These are phyloP conservation scores for Coptodon rendalli DNA, from an alignment of 2,113 vertebrate genomes.

Conservation along the genomic window DNA sequence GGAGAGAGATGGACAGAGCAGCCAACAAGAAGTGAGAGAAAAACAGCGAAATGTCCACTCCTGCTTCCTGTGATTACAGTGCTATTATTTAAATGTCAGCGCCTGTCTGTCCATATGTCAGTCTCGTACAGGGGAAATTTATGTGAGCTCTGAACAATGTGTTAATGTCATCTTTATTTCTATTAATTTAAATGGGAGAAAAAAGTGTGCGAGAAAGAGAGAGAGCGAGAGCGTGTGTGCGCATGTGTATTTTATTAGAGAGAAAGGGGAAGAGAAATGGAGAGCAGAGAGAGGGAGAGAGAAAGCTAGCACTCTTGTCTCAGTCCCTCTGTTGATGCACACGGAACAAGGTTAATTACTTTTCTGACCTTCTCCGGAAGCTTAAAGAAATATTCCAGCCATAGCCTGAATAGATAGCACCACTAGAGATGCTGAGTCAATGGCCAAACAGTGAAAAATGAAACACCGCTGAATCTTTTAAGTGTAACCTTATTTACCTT, in stretches of 20 bases:
- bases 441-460: conserved; percentile 36
- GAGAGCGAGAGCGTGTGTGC: background rate
- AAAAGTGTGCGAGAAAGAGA: background rate
- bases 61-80: conserved; percentile 36
- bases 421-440: conserved; percentile 64
- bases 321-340: conserved; percentile 55
- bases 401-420: conserved; percentile 47
- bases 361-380: conserved; percentile 67
- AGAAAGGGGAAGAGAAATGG: background rate
- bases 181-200: conserved; percentile 7
- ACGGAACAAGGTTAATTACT: conserved; percentile 75
- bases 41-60: background rate
- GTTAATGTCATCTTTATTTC: conserved; percentile 32
- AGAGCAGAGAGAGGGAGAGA: background rate
- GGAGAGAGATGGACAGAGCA: background rate
- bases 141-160: background rate
- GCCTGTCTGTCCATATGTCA: background rate
- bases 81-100: conserved; percentile 54
- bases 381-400: conserved; percentile 65
- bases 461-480: conserved; percentile 53
- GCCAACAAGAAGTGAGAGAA: conserved; percentile 23
- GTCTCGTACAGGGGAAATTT: background rate
- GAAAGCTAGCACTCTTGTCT: conserved; percentile 21
- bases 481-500: conserved; percentile 61
- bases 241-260: background rate